A percentile compares a stretch with the other conserved stretches of the same genome.
These are phyloP conservation scores for Semicossyphus pulcher DNA, from an alignment of 2,113 vertebrate genomes.

Conservation along the genomic window DNA sequence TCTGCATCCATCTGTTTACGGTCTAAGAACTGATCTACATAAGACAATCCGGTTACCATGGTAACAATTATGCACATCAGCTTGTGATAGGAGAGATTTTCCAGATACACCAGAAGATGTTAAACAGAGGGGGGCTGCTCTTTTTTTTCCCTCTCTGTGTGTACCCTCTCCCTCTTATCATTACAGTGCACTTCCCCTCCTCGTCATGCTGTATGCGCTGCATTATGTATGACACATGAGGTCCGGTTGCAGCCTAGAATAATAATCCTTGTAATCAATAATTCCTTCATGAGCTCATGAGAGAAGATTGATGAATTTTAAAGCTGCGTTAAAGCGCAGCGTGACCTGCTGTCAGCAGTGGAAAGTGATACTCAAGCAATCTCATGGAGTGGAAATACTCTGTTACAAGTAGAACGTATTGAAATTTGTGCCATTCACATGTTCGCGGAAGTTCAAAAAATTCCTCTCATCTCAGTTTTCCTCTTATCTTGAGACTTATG, in stretches of 20 bases:
- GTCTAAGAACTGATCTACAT: slow-evolving; percentile 11
- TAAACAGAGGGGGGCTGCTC: not conserved
- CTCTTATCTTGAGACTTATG: too few relatives aligned
- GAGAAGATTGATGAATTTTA: not conserved
- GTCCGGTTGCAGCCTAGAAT: not conserved
- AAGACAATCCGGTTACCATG: slow-evolving; percentile 18
- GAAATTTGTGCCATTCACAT: too few relatives aligned
- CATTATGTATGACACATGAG: not conserved
- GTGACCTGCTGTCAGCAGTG: not conserved
- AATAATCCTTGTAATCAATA: not conserved
- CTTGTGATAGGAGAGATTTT: not conserved
- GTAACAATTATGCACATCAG: slow-evolving; percentile 18
- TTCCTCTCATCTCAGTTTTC: too few relatives aligned
- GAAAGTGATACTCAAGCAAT: not conserved
- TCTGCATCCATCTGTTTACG: slow-evolving; percentile 7
- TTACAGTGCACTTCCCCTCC: not conserved
- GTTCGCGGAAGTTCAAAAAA: too few relatives aligned
- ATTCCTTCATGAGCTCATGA: not conserved
- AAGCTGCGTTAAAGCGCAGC: not conserved
- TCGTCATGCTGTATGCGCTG: not conserved
- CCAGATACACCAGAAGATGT: slow-evolving; percentile 5
- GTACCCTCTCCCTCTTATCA: not conserved
- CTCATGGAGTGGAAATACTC: not conserved
- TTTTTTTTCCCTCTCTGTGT: not conserved
- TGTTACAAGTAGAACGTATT: not conserved